These are phyloP conservation scores for Trichonephila inaurata DNA, from an alignment of 1,140 invertebrate genomes.

Conservation along the genomic window DNA sequence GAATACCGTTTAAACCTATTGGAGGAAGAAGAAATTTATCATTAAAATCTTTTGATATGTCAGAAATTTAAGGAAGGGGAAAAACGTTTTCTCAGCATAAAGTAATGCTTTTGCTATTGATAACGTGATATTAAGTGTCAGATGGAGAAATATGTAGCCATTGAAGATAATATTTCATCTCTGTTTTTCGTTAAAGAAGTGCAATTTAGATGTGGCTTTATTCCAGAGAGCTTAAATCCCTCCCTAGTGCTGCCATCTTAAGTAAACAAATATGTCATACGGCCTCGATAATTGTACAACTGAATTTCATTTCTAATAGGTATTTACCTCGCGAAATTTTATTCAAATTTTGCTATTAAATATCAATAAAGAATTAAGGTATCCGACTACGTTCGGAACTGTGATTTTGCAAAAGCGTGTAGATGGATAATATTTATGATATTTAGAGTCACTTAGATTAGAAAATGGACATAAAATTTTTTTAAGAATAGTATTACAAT, in stretches of 20 bases:
- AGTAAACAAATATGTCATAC: not conserved
- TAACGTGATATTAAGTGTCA: conserved; percentile 9
- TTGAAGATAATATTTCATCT: conserved; percentile 10
- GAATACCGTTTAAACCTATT: not conserved
- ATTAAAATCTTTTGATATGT: conserved; percentile 2
- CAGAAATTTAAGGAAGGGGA: conserved; percentile 14
- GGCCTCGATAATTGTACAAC: not conserved
- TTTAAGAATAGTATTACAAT: too few species aligned
- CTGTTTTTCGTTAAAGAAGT: not conserved
- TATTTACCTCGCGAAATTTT: not conserved
- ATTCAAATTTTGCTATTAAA: not conserved
- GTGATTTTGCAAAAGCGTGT: too few species aligned
- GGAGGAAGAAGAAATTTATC: conserved; percentile 12
- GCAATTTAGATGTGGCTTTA: not conserved
- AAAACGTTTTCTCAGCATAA: not conserved
- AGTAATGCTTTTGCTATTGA: not conserved
- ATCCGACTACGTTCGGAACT: too few species aligned
- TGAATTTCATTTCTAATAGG: not conserved
- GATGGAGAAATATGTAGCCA: not conserved
- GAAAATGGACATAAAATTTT: too few species aligned
- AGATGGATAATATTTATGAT: too few species aligned
- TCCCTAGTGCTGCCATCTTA: not conserved
- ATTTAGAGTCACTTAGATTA: too few species aligned
- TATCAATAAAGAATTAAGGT: not conserved
- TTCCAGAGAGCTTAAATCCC: not conserved